A percentile compares a stretch with the other conserved stretches of the same genome.
These are phyloP conservation scores for Centroberyx gerrardi DNA, from an alignment of 2,797 vertebrate genomes.

Conservation along the genomic window DNA sequence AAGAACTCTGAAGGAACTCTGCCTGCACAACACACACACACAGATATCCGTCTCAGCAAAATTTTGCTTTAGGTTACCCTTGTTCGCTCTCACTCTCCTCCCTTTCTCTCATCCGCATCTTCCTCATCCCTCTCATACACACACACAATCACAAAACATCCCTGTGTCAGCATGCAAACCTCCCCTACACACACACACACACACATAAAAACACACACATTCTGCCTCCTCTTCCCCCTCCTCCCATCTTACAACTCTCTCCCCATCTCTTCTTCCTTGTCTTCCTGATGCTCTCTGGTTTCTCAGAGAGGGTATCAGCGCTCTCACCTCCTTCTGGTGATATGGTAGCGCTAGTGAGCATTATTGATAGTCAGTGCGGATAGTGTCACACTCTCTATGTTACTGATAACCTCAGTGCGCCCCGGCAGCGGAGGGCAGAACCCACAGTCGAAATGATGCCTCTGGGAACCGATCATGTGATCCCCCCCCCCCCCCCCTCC, in stretches of 20 bases:
- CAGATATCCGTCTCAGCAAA: neutral
- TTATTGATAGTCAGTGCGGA: slow-evolving; percentile 62
- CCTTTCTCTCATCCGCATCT: neutral
- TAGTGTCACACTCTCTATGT: slow-evolving; percentile 62
- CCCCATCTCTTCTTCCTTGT: slow-evolving; percentile 27
- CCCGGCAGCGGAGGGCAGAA: slow-evolving; percentile 52
- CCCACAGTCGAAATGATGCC: slow-evolving; percentile 30
- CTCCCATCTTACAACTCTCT: slow-evolving; percentile 23
- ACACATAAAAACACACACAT: neutral
- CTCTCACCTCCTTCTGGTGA: slow-evolving; percentile 56
- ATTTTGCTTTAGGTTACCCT: slow-evolving; percentile 14
- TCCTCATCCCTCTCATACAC: slow-evolving; percentile 4
- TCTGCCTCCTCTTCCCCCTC: neutral
- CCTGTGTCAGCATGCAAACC: neutral
- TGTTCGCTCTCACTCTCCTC: neutral
- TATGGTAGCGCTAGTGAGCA: slow-evolving; percentile 40
- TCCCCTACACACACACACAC: neutral
- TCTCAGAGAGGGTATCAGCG: slow-evolving; percentile 48
- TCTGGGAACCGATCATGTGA: slow-evolving; percentile 29
- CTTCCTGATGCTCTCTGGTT: slow-evolving; percentile 42
- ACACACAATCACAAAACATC: too few species aligned
- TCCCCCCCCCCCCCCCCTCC: neutral
- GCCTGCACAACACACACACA: neutral
- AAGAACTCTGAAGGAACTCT: neutral
- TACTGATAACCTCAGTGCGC: slow-evolving; percentile 67